Evolutionary conservation across 2,888 invertebrate genomes (phyloP), one percentile per base, ranked within the genome.

Genomic region (Lepidocyrtoides sp.): DNA sequence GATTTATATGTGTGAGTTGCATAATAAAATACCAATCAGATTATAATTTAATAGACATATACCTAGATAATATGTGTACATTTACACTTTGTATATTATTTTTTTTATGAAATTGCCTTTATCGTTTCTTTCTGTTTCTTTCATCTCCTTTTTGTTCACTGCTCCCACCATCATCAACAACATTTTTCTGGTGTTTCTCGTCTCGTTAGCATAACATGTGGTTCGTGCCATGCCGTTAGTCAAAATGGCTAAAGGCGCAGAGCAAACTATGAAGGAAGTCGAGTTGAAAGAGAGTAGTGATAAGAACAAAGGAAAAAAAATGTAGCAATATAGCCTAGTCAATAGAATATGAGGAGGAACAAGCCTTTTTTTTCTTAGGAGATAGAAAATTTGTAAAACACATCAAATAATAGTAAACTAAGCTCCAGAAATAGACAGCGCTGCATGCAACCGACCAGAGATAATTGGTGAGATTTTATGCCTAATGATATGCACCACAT

Each of bases 231-330:
- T 79, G 87, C 91, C 84, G 69, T 77, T 89, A 93, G 93, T 93
- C 93, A 93, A 93, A 93, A 93, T 93, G 93, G 93, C 93, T 93
- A 93, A 93, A 92, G 93, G 93, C 93, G 91, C 83, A 84, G 69
- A 48, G 69, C 57, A 83, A 81, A 51, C 57, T 23, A 79, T 23
- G 60, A 57, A 88, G 60, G 60, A 81, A 75, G 17, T 23, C 44
- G n/a, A 0, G 20, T 20, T 75, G 23, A 75, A 75, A 44, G 72
- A 79, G 32, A 51, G 29, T 14, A 57, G 51, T 4, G 79, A 83
- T 84, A 91, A 66, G 79, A 91, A 81, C 83, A 88, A 81, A 91
- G 77, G 82, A 77, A 69, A 60, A 66, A 82, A n/a, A 7, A 14
- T n/a, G 32, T 66, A 32, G 0, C n/a, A 32, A 29, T 66, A 5